Evolutionary conservation across 2,888 invertebrate genomes (phyloP).

Genomic region (Oegoconia quadripuncta): DNA sequence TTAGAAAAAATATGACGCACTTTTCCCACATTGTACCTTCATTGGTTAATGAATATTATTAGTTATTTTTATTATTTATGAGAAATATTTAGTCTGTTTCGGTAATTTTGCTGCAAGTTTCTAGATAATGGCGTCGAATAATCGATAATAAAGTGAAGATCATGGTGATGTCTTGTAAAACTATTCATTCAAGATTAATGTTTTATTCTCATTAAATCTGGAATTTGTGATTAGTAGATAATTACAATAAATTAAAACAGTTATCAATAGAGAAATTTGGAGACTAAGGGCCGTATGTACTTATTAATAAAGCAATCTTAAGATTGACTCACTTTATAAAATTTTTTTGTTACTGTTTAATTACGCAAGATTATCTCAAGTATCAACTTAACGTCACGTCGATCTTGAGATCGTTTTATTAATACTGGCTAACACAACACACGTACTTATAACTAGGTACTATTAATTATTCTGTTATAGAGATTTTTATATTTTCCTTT

Average conservation of each 20-base stretch:
- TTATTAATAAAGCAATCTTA: too few relatives aligned
- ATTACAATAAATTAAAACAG: too few relatives aligned
- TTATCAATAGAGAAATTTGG: too few relatives aligned
- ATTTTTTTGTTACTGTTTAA: too few relatives aligned
- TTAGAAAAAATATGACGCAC: conserved; percentile 20
- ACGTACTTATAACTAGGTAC: too few relatives aligned
- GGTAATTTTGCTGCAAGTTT: conserved; percentile 35
- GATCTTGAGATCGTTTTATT: too few relatives aligned
- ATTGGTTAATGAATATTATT: conserved; percentile 1
- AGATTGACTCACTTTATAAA: too few relatives aligned
- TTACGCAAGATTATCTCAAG: too few relatives aligned
- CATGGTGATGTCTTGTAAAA: conserved; percentile 35
- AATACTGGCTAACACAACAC: too few relatives aligned
- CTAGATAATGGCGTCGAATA: conserved; percentile 45
- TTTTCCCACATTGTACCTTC: conserved; percentile 6
- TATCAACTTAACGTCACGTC: too few relatives aligned
- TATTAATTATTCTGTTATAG: not conserved
- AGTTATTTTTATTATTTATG: not conserved
- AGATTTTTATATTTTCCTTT: conserved; percentile 23
- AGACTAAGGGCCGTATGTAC: too few relatives aligned
- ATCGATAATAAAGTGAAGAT: conserved; percentile 54
- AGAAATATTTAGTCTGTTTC: not conserved
- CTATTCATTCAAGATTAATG: too few relatives aligned
- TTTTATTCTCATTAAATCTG: not conserved
- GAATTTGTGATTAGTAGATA: not conserved